Evolutionary conservation across 1,140 invertebrate genomes (phyloP).

Genomic region (Drosophila obscura): DNA sequence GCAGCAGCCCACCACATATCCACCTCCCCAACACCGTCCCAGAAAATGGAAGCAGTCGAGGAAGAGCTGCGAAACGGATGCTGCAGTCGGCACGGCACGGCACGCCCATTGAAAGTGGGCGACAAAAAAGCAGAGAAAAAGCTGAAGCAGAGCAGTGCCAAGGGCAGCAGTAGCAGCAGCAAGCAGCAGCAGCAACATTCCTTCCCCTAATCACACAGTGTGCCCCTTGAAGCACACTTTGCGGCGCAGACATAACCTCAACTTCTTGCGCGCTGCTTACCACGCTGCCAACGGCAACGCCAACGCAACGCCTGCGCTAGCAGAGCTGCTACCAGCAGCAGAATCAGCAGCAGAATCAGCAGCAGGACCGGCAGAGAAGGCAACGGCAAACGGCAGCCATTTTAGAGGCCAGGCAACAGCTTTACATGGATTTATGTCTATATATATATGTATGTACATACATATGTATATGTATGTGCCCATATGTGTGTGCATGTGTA

Average conservation of each 20-base stretch:
- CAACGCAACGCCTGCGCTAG: constrained; percentile 17
- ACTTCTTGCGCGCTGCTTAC: constrained; percentile 81
- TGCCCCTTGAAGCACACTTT: constrained; percentile 66
- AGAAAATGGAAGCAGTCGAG: constrained; percentile 18
- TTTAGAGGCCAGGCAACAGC: constrained; percentile 80
- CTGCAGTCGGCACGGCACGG: constrained; percentile 8
- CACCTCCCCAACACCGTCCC: constrained; percentile 10
- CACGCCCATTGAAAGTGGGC: constrained; percentile 51
- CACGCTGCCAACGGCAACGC: constrained; percentile 65
- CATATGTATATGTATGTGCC: background rate
- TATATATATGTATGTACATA: constrained; percentile 40
- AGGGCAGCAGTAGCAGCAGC: constrained; percentile 40
- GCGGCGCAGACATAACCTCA: constrained; percentile 80
- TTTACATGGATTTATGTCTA: constrained; percentile 72
- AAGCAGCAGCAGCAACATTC: constrained; percentile 24
- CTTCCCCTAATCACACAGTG: constrained; percentile 34
- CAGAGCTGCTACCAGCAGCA: constrained; percentile 57
- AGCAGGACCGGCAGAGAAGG: constrained; percentile 1
- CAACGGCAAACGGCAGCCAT: constrained; percentile 57
- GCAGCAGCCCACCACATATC: background rate
- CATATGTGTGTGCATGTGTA: constrained; percentile 5
- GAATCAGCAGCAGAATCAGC: constrained; percentile 26
- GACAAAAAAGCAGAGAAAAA: constrained; percentile 17
- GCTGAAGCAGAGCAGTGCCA: constrained; percentile 43
- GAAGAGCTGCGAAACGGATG: constrained; percentile 5